Evolutionary conservation across 2,888 invertebrate species (phyloP), one percentile per base, ranked within the genome.

Genomic region (Cylindroiulus punctatus): DNA sequence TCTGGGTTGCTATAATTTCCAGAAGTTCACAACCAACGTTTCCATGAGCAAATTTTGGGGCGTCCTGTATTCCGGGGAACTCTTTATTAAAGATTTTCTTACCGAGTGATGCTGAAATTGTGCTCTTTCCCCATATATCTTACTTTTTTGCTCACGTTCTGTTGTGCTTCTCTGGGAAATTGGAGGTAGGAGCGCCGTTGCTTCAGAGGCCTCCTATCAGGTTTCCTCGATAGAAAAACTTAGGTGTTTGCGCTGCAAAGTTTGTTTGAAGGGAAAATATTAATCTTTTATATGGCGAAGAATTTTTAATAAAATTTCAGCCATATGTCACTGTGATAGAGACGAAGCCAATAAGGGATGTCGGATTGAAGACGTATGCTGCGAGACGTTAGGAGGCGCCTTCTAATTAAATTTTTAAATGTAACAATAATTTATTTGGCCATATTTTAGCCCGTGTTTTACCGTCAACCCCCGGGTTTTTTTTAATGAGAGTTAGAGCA

Each of bases 201-300:
- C 57, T 57, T 57, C 57, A 22, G n/a, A 57, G 7, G 22, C 22
- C 57, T 57, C 57, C 8, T 22, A 57, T 22, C 22, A 57, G 57
- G 57, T 57, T 57, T 57, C 22, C 22, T 57, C 57, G 22, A 57
- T 57, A 57, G 22, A 57, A 57, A 57, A 52, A 52, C 57, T 57
- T 57, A 22, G 57, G 57, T 57, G 57, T 57, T 22, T 57, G 57
- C 57, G 22, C 57, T 57, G 57, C 22, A 57, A 57, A 57, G 57
- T 57, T 57, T 57, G 57, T 57, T n/a, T n/a, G 57, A 57, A 57
- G 57, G 57, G n/a, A 57, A 57, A 57, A 57, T 57, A 57, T 57
- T 57, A 57, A 57, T 57, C 57, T 57, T 57, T 57, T 57, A 57
- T 57, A 57, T 57, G 57, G 57, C 57, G 57, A 22, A 57, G 57